Conservation (phyloP, 2,797 vertebrate genomes). For the Halcyon smyrnensis region DNA sequence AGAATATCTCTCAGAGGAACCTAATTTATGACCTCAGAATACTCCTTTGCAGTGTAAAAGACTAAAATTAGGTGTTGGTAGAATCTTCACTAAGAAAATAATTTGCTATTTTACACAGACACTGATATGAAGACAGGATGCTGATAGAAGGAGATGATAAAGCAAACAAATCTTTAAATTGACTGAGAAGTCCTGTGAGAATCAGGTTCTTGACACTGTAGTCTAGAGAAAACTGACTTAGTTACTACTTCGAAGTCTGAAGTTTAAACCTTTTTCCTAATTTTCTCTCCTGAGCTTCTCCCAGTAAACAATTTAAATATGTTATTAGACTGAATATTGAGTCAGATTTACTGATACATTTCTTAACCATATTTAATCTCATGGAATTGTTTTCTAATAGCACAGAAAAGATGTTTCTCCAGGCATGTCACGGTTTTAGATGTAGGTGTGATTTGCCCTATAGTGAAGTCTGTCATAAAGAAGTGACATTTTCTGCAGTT, state of each 20-base stretch:
- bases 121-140: neutral
- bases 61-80: neutral
- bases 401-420: neutral
- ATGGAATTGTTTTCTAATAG: neutral
- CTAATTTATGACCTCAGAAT: neutral
- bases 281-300: neutral
- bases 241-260: neutral
- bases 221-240: neutral
- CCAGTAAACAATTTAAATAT: neutral
- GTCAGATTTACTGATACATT: neutral
- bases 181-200: neutral
- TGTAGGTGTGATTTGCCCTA: neutral
- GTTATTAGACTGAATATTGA: neutral
- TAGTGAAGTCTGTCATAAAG: neutral
- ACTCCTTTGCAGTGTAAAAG: neutral
- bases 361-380: constrained; percentile 1
- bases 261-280: neutral
- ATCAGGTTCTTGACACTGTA: neutral
- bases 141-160: neutral
- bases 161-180: neutral
- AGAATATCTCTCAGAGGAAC: neutral
- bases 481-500: neutral
- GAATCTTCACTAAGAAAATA: neutral
- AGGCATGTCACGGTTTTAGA: neutral
- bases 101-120: neutral